phyloP scores from a whole-genome alignment of 1,140 invertebrate genomes.

The Aricia agestis region DNA sequence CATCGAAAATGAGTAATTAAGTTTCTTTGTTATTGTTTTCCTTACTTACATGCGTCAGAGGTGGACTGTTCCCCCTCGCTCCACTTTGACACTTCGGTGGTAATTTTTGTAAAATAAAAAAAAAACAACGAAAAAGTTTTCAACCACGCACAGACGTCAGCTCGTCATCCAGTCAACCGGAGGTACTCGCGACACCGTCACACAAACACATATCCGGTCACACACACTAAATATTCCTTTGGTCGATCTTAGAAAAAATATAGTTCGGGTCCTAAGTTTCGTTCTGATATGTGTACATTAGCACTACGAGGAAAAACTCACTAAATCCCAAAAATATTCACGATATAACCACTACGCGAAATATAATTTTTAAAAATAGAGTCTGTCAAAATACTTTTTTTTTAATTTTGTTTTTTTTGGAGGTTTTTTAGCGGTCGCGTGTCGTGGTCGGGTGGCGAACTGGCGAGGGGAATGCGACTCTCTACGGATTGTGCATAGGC shows the following conservation, averaged over 20 bases:
- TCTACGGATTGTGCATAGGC: constrained; percentile 70
- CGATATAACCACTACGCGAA: constrained; percentile 55
- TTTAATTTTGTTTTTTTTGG: constrained; percentile 44
- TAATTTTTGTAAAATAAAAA: constrained; percentile 66
- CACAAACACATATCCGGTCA: constrained; percentile 60
- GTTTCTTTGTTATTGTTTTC: constrained; percentile 26
- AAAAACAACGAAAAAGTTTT: constrained; percentile 49
- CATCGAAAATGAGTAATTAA: constrained; percentile 29
- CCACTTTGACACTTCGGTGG: constrained; percentile 74
- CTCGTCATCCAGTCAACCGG: constrained; percentile 53
- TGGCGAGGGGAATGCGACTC: constrained; percentile 68
- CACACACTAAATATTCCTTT: constrained; percentile 56
- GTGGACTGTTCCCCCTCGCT: constrained; percentile 67
- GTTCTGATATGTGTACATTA: constrained; percentile 66
- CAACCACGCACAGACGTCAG: constrained; percentile 49
- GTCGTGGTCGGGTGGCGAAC: constrained; percentile 52
- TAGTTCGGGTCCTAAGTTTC: constrained; percentile 71
- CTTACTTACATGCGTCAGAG: constrained; percentile 72
- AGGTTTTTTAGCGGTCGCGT: constrained; percentile 66
- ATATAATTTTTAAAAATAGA: constrained; percentile 60
- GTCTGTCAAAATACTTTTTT: constrained; percentile 53
- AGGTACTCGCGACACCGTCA: constrained; percentile 56
- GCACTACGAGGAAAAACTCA: constrained; percentile 49
- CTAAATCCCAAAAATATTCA: constrained; percentile 58
- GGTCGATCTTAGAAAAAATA: constrained; percentile 50